A percentile compares a stretch with the other conserved stretches of the same genome.
Conservation (phyloP, 2,888 invertebrate genomes). For the Odontocolon sp. region DNA sequence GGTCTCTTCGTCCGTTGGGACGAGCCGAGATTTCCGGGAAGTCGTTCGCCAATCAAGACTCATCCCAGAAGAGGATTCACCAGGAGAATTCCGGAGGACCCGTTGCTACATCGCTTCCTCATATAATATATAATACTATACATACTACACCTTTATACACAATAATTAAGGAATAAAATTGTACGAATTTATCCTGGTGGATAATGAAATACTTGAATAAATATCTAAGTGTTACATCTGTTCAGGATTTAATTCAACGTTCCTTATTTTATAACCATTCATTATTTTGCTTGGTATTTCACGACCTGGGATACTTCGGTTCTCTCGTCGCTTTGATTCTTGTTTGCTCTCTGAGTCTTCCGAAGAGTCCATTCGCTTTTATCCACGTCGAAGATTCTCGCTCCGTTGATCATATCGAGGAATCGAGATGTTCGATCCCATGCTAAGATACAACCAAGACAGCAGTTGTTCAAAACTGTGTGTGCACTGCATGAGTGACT, state of each 20-base stretch:
- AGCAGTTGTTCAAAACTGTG: conserved; percentile 8
- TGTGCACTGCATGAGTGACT: conserved; percentile 30
- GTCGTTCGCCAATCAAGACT: conserved; percentile 57
- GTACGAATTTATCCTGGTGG: conserved; percentile 19
- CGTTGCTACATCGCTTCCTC: conserved; percentile 41
- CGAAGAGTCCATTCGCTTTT: conserved; percentile 35
- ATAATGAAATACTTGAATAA: conserved; percentile 43
- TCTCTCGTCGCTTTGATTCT: conserved; percentile 1
- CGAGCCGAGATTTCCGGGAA: conserved; percentile 60
- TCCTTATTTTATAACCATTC: conserved; percentile 45
- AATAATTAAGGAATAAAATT: conserved; percentile 47
- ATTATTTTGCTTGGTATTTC: conserved; percentile 58
- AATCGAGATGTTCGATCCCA: conserved; percentile 53
- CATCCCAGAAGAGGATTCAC: conserved; percentile 53
- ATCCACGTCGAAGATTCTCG: conserved; percentile 25
- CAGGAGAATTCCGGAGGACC: conserved; percentile 49
- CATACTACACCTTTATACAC: conserved; percentile 8
- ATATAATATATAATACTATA: conserved; percentile 16
- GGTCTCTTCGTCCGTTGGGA: conserved; percentile 38
- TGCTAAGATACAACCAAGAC: conserved; percentile 21
- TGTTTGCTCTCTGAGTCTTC: background rate
- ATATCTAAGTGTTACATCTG: conserved; percentile 57
- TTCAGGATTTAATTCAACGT: conserved; percentile 40
- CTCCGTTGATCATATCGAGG: conserved; percentile 44
- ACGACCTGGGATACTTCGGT: conserved; percentile 49